Evolutionary conservation across 2,113 vertebrate species (phyloP).

Genomic region (Phoenicopterus ruber): DNA sequence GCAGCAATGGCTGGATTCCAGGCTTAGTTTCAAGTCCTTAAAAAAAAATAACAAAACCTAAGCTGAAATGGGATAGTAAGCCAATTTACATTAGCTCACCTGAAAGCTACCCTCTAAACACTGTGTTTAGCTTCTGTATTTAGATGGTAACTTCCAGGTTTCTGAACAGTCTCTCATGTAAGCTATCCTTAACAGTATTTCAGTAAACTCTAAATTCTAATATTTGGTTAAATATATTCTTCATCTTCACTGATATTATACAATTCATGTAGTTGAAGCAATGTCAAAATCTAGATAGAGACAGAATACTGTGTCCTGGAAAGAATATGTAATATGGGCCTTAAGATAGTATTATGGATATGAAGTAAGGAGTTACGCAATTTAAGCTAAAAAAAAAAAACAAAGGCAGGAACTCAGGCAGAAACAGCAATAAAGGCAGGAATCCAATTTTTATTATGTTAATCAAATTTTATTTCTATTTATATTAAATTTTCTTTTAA

Average conservation of each 20-base stretch:
- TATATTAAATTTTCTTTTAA: neutral
- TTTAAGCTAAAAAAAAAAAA: neutral
- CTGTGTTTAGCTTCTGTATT: neutral
- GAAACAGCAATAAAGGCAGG: neutral
- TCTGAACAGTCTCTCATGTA: neutral
- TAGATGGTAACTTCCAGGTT: neutral
- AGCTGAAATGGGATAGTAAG: neutral
- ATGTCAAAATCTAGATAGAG: neutral
- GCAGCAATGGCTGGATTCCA: neutral
- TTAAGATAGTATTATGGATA: neutral
- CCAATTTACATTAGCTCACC: neutral
- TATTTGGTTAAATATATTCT: neutral
- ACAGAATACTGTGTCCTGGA: neutral
- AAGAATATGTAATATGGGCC: neutral
- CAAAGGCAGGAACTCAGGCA: neutral
- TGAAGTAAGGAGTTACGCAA: neutral
- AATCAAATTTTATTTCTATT: neutral
- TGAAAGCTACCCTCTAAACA: neutral
- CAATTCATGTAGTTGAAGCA: neutral
- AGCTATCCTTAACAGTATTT: neutral
- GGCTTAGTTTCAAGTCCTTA: neutral
- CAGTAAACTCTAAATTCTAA: neutral
- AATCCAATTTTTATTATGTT: neutral
- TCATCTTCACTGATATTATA: neutral
- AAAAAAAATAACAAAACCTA: neutral